Evolutionary conservation across 2,888 invertebrate species (phyloP).

Genomic region (Torymus tubicola): DNA sequence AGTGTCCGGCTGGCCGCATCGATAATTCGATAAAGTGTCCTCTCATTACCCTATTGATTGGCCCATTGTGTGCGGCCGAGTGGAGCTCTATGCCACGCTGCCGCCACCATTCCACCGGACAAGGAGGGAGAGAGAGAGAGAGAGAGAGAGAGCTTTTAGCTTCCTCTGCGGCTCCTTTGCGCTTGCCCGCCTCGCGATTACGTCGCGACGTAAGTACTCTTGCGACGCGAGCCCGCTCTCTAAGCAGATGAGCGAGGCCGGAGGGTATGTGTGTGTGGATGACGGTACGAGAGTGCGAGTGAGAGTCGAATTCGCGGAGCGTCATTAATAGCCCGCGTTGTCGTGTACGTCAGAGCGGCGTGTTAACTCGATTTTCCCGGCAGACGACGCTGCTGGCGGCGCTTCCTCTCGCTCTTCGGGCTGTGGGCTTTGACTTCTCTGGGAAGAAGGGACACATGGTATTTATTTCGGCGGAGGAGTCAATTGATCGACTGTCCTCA

Average conservation of each 20-base stretch:
- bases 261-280: too few species aligned
- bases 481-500: too few species aligned
- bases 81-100: slow-evolving; percentile 49
- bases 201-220: not conserved
- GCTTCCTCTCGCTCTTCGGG: not conserved
- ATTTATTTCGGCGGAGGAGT: too few species aligned
- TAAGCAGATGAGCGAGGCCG: not conserved
- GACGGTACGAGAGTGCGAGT: too few species aligned
- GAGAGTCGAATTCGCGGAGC: too few species aligned
- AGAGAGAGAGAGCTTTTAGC: slow-evolving; percentile 63
- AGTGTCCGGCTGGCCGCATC: slow-evolving; percentile 69
- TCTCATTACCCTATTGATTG: slow-evolving; percentile 77
- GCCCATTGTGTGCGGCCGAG: slow-evolving; percentile 72
- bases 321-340: too few species aligned
- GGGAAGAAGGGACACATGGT: too few species aligned
- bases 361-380: slow-evolving; percentile 63
- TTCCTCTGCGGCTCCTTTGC: slow-evolving; percentile 48
- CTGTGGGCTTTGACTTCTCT: not conserved
- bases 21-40: slow-evolving; percentile 76
- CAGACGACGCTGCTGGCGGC: slow-evolving; percentile 11
- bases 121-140: slow-evolving; percentile 27
- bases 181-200: not conserved
- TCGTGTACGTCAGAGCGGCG: slow-evolving; percentile 47
- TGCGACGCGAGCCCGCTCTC: not conserved
- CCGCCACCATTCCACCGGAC: slow-evolving; percentile 44